Conservation (phyloP, 1,140 invertebrate genomes). For the Lepidurus apus region DNA sequence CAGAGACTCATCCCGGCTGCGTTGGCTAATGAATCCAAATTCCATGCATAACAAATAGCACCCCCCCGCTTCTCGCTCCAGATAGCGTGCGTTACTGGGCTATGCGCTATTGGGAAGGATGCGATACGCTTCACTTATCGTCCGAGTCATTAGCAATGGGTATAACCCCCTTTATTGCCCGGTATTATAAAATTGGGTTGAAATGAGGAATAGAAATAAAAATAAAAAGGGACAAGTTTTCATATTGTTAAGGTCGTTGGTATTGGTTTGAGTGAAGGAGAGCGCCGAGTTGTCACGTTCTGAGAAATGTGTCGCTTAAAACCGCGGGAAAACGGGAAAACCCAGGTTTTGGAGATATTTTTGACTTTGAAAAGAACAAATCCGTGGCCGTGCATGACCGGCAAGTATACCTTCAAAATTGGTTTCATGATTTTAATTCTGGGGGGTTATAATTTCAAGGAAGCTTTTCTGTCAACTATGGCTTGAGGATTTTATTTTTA, state of each 20-base stretch:
- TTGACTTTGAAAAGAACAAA: not conserved
- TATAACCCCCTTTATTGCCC: not conserved
- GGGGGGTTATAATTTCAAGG: not conserved
- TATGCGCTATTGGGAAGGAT: not conserved
- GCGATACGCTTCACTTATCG: slow-evolving; percentile 1
- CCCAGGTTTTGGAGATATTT: not conserved
- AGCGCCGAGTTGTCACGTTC: not conserved
- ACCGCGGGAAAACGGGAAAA: not conserved
- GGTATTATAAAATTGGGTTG: not conserved
- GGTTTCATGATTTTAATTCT: slow-evolving; percentile 19
- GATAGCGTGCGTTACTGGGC: not conserved
- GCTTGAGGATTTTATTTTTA: not conserved
- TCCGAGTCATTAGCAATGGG: slow-evolving; percentile 5
- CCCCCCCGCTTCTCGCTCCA: not conserved
- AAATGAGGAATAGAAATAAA: not conserved
- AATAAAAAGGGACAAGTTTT: not conserved
- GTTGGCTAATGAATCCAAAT: slow-evolving; percentile 19
- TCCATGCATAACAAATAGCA: slow-evolving; percentile 11
- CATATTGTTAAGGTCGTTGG: not conserved
- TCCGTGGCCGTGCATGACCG: slow-evolving; percentile 12
- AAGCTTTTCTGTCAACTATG: not conserved
- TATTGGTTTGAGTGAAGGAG: not conserved
- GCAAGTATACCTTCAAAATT: slow-evolving; percentile 10
- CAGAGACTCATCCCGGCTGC: not conserved
- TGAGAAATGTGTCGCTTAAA: not conserved